These are phyloP conservation scores for Ochlodes sylvanus DNA, from an alignment of 2,888 invertebrate species.

Conservation along the genomic window DNA sequence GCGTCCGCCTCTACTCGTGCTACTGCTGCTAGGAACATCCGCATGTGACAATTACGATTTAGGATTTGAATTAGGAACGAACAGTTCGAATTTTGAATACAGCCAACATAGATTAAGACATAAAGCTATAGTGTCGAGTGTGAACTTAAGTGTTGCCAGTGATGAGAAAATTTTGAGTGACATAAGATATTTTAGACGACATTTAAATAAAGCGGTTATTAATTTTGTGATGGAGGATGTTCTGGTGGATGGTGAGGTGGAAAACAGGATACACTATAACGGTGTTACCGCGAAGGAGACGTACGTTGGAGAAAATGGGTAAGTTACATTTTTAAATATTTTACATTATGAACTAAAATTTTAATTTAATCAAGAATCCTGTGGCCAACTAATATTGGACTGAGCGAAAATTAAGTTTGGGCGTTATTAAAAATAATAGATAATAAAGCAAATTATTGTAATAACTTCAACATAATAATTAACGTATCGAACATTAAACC, in stretches of 20 bases:
- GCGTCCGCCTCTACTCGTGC: constrained; percentile 66
- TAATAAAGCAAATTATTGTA: too few relatives aligned
- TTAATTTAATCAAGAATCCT: too few relatives aligned
- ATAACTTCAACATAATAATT: too few relatives aligned
- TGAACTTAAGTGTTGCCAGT: constrained; percentile 50
- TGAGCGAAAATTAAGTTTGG: too few relatives aligned
- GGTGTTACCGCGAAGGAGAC: constrained; percentile 89
- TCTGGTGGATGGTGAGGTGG: constrained; percentile 89
- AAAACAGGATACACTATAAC: constrained; percentile 86
- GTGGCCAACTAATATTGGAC: too few relatives aligned
- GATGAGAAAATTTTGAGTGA: constrained; percentile 64
- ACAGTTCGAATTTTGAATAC: constrained; percentile 47
- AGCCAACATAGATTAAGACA: constrained; percentile 50
- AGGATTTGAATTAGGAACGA: constrained; percentile 44
- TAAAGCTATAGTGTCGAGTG: constrained; percentile 50
- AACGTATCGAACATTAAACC: too few relatives aligned
- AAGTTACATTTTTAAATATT: constrained; percentile 58
- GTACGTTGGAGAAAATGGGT: constrained; percentile 83
- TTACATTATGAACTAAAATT: background rate
- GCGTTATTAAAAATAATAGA: too few relatives aligned
- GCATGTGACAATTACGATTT: constrained; percentile 59
- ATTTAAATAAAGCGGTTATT: constrained; percentile 72
- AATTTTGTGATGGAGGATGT: constrained; percentile 88
- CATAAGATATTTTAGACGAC: constrained; percentile 71
- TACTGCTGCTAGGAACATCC: constrained; percentile 71